Evolutionary conservation across 2,888 invertebrate genomes (phyloP).

Genomic region (Thyatira batis): DNA sequence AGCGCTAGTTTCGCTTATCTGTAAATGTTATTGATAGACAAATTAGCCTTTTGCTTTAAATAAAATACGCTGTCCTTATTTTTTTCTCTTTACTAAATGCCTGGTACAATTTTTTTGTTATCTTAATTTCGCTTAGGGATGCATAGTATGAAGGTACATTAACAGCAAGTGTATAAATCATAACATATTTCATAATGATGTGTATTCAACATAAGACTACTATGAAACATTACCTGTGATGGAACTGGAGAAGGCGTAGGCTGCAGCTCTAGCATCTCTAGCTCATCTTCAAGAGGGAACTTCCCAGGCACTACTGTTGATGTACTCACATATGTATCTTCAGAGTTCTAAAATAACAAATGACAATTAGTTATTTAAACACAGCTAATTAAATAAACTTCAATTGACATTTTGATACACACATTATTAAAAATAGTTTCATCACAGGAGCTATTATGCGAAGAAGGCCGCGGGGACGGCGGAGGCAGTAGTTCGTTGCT

Average conservation of each 20-base stretch:
- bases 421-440: slow-evolving; percentile 66
- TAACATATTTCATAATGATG: too few species aligned
- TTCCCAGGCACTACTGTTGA: slow-evolving; percentile 76
- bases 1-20: slow-evolving; percentile 66
- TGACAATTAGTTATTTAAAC: background rate
- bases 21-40: too few species aligned
- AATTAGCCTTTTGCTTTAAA: too few species aligned
- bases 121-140: too few species aligned
- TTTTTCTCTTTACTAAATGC: too few species aligned
- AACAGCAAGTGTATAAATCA: too few species aligned
- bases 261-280: slow-evolving; percentile 59
- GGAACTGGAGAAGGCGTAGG: slow-evolving; percentile 72
- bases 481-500: slow-evolving; percentile 73
- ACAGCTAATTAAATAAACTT: background rate
- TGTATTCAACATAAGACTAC: too few species aligned
- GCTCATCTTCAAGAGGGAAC: slow-evolving; percentile 75
- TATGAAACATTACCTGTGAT: slow-evolving; percentile 55
- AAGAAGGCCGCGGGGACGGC: slow-evolving; percentile 72
- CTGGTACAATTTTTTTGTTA: too few species aligned
- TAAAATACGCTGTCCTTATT: too few species aligned
- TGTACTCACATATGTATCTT: slow-evolving; percentile 76
- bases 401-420: background rate
- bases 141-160: too few species aligned
- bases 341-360: slow-evolving; percentile 57
- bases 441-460: slow-evolving; percentile 68